Base-by-base conservation (phyloP, 2,113 vertebrate species). In the Stigmatopora nigra region DNA sequence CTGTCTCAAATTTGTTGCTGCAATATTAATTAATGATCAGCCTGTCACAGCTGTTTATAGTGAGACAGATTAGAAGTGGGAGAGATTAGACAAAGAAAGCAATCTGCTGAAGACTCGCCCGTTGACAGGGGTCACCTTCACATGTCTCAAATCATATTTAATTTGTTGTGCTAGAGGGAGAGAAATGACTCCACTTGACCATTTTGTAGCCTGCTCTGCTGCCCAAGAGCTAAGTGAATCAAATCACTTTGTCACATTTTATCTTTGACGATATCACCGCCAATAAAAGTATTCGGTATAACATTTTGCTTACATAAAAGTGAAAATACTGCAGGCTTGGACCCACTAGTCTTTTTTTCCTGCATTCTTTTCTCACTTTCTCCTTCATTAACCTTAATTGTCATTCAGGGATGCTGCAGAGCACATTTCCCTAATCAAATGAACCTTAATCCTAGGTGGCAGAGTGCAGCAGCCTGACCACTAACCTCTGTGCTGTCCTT, bases 21-120 rank as follows among this genome's bases (percentile, higher is more conserved):
- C 85, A 90, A 84, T 90, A 92, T 92, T 93, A 93, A 94, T 92
- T 91, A 94, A 89, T 88, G 86, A 81, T 82, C 89, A 86, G 79
- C 86, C 82, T 88, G 88, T 89, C 86, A 87, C 70, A 83, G 86
- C 82, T 85, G 88, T 88, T 91, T 91, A 91, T 89, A 85, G 82
- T 80, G 87, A 91, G 85, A 91, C 70, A 88, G 87, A 90, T 93
- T 90, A 91, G 86, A 81, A 87, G 71, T 81, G 82, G 78, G 78
- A 67, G 84, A 89, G 89, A 90, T 91, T 86, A 91, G 80, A 87
- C 87, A 86, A 88, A 90, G 86, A 90, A 91, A 89, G 89, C 84
- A 88, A 82, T 88, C 89, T 90, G 83, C 67, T 84, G 69, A 69
- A 72, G 84, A 85, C 82, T 91, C 79, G 60, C 83, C 85, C 77